Conservation (phyloP, 2,113 vertebrate genomes). For the Pantherophis guttatus region DNA sequence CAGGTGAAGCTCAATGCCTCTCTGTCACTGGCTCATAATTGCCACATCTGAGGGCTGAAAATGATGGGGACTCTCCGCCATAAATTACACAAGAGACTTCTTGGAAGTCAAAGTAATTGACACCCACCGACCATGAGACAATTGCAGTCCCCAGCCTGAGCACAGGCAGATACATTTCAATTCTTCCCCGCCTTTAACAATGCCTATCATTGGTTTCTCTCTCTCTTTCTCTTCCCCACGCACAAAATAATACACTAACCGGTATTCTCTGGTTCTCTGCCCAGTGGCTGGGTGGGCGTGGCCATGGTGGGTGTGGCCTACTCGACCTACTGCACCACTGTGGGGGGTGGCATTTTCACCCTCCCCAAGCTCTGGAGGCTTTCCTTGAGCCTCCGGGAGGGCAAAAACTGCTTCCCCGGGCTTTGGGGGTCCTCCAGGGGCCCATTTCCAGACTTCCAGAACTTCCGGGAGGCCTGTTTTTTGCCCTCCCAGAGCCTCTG, state of each 20-base stretch:
- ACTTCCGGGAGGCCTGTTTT: too few species aligned
- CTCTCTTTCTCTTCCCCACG: not conserved
- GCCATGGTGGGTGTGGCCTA: too few species aligned
- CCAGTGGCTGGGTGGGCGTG: too few species aligned
- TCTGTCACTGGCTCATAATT: not conserved
- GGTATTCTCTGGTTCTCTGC: too few species aligned
- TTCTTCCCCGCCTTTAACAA: not conserved
- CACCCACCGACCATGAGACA: constrained; percentile 26
- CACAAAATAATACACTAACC: not conserved
- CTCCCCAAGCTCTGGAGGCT: too few species aligned
- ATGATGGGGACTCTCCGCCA: constrained; percentile 25
- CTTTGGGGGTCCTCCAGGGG: too few species aligned
- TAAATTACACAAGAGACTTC: constrained; percentile 33
- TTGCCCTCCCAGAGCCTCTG: too few species aligned
- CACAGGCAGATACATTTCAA: not conserved
- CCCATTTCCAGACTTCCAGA: too few species aligned
- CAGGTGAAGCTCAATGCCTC: constrained; percentile 15
- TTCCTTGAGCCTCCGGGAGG: too few species aligned
- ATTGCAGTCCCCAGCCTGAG: constrained; percentile 25
- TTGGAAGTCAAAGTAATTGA: constrained; percentile 30
- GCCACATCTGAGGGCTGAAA: constrained; percentile 19
- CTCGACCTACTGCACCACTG: too few species aligned
- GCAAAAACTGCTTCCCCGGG: too few species aligned
- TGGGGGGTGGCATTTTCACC: too few species aligned
- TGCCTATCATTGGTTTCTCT: not conserved